These are phyloP conservation scores for Melanotaenia trifasciata DNA, from an alignment of 2,797 vertebrate species.

Conservation along the genomic window DNA sequence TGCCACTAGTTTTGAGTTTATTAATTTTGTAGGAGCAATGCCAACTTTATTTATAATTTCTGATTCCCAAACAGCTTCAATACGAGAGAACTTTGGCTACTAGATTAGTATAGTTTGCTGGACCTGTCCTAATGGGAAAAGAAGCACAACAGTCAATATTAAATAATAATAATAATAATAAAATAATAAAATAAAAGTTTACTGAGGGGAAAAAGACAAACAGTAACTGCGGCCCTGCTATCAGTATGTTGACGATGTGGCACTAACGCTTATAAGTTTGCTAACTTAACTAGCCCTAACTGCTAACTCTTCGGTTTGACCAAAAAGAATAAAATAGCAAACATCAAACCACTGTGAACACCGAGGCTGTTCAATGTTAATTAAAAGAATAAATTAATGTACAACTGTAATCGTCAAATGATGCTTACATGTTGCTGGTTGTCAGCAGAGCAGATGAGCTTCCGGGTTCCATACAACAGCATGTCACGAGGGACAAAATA, in stretches of 20 bases:
- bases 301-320: neutral
- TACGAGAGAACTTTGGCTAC: neutral
- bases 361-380: rapidly evolving
- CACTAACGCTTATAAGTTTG: slow-evolving; percentile 51
- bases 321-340: neutral
- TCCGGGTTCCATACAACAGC: slow-evolving; percentile 72
- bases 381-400: rapidly evolving
- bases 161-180: too few relatives aligned
- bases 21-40: neutral
- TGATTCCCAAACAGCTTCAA: neutral
- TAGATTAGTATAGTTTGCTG: neutral
- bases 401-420: neutral
- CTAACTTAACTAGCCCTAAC: slow-evolving; percentile 52
- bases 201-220: neutral
- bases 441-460: slow-evolving; percentile 34
- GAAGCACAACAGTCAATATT: neutral
- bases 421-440: slow-evolving; percentile 70
- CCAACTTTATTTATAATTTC: neutral
- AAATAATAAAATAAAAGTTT: neutral
- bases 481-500: slow-evolving; percentile 20
- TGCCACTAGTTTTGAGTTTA: rapidly evolving
- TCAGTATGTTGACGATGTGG: slow-evolving; percentile 72
- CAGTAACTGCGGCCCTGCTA: slow-evolving; percentile 6
- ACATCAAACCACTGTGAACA: rapidly evolving
- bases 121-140: neutral